Evolutionary conservation across 2,113 vertebrate species (phyloP).

Genomic region (Strigops habroptila): DNA sequence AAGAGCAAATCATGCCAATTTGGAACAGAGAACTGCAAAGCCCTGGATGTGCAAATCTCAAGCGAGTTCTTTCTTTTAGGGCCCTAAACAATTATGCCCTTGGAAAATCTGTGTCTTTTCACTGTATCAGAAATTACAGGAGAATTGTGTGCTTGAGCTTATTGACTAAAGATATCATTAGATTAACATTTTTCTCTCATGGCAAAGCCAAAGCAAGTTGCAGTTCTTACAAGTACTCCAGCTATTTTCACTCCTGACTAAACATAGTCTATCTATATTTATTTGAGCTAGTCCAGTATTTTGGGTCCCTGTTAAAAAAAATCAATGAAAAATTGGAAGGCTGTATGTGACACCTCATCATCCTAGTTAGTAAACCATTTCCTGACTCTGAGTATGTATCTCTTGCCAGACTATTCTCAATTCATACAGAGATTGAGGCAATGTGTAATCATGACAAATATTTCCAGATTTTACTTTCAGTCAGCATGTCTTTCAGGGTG

Average conservation of each 20-base stretch:
- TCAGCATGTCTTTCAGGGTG: neutral
- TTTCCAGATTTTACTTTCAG: neutral
- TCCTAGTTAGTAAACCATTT: neutral
- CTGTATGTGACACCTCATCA: neutral
- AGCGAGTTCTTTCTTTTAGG: neutral
- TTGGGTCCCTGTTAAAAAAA: neutral
- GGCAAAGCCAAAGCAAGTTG: neutral
- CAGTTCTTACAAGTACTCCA: neutral
- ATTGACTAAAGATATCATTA: neutral
- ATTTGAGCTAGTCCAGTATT: neutral
- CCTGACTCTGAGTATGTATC: neutral
- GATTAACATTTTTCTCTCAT: neutral
- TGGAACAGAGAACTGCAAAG: neutral
- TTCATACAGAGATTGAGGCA: neutral
- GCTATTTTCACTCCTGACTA: neutral
- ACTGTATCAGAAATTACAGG: neutral
- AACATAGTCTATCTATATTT: neutral
- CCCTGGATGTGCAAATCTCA: neutral
- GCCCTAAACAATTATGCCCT: neutral
- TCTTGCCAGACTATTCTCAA: neutral
- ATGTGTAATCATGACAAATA: neutral
- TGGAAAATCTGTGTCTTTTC: neutral
- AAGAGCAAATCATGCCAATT: fast-evolving
- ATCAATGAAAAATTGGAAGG: neutral
- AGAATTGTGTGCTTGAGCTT: neutral